Percentiles rank a stretch among this genome's conserved stretches.
Evolutionary conservation across 2,797 vertebrate genomes (phyloP).

Genomic region (Melanogrammus aeglefinus): DNA sequence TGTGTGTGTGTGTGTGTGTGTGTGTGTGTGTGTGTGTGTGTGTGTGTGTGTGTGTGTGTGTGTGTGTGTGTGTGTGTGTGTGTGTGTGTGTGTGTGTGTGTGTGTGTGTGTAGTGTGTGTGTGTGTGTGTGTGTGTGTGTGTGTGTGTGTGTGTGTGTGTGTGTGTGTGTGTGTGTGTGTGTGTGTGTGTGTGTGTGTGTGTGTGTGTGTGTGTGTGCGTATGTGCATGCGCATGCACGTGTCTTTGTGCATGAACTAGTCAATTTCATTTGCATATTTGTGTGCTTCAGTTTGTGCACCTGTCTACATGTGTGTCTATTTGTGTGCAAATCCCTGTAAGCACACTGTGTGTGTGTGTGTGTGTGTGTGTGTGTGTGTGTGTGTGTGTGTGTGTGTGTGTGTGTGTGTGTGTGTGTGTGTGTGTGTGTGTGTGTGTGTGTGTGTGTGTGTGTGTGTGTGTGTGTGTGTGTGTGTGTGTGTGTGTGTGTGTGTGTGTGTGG

Average conservation of each 20-base stretch:
- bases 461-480: conserved; percentile 51
- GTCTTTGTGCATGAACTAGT: not conserved
- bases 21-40: too few relatives aligned
- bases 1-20: too few relatives aligned
- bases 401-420: not conserved
- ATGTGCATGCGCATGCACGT: conserved; percentile 51
- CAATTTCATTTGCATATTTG: not conserved
- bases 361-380: not conserved
- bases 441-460: not conserved
- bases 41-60: not conserved
- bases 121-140: not conserved
- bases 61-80: not conserved
- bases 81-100: not conserved
- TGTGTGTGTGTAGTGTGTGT: not conserved
- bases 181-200: not conserved
- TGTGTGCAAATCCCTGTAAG: not conserved
- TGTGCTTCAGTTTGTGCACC: not conserved
- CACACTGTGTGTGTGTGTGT: conserved; percentile 2
- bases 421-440: not conserved
- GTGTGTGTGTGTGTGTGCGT: not conserved
- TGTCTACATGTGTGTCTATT: not conserved
- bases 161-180: too few relatives aligned
- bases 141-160: not conserved
- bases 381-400: not conserved
- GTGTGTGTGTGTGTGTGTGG: too few relatives aligned